These are phyloP conservation scores for Pocillopora verrucosa DNA, from an alignment of 64 coral and sea anemone species.

Conservation along the genomic window DNA sequence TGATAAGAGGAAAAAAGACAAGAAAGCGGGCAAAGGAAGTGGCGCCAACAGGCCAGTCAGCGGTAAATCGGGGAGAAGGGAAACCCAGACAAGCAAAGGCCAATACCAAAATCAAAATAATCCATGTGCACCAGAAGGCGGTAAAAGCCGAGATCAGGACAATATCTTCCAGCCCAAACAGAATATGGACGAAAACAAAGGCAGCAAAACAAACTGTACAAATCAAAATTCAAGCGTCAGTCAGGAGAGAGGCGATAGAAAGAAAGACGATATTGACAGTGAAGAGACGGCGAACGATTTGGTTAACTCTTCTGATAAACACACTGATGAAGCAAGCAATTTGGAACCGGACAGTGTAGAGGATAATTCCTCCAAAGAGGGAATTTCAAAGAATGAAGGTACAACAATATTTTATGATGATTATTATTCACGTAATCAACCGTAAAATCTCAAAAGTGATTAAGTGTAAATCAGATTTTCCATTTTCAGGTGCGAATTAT, in stretches of 20 bases:
- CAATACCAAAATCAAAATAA: background rate
- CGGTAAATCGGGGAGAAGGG: constrained; percentile 6
- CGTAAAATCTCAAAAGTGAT: too few species aligned
- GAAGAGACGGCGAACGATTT: background rate
- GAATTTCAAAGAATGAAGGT: constrained; percentile 1
- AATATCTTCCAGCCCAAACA: background rate
- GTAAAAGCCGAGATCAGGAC: background rate
- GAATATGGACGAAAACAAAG: background rate
- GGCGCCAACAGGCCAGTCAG: constrained; percentile 54
- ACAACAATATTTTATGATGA: background rate
- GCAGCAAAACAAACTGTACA: background rate
- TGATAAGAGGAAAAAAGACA: constrained; percentile 76
- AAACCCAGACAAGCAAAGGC: background rate
- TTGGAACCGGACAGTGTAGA: background rate
- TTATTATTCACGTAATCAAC: background rate
- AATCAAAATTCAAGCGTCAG: background rate
- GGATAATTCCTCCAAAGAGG: background rate
- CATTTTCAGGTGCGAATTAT: background rate
- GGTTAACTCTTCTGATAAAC: background rate
- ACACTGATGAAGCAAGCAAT: background rate
- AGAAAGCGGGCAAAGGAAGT: constrained; percentile 36
- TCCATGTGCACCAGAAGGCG: background rate
- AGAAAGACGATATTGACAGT: background rate
- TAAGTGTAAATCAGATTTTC: background rate
- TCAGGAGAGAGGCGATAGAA: background rate